Evolutionary conservation across 2,113 vertebrate genomes (phyloP).

Genomic region (Sturnira hondurensis): DNA sequence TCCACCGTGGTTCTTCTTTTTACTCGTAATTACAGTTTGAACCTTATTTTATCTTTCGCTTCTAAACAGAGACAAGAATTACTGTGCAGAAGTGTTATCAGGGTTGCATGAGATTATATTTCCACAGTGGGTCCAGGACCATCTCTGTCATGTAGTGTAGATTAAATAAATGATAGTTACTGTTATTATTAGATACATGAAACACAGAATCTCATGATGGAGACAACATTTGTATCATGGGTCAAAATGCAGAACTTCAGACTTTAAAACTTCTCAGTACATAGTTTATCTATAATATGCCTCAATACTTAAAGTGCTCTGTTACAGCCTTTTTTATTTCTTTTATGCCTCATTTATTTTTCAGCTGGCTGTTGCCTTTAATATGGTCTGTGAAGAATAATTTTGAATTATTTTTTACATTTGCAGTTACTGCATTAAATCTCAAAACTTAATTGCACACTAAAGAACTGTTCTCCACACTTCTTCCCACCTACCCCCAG

Average conservation of each 20-base stretch:
- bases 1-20: neutral
- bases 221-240: neutral
- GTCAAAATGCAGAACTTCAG: neutral
- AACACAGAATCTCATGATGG: neutral
- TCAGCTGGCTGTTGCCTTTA: neutral
- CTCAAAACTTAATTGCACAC: neutral
- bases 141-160: neutral
- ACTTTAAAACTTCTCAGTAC: neutral
- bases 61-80: neutral
- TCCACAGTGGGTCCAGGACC: neutral
- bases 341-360: slow-evolving; percentile 12
- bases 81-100: neutral
- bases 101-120: neutral
- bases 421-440: neutral
- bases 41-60: neutral
- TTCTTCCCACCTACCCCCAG: neutral
- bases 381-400: neutral
- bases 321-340: neutral
- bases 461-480: neutral
- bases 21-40: neutral
- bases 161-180: neutral
- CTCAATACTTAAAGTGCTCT: slow-evolving; percentile 24
- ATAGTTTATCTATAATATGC: neutral
- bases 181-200: neutral
- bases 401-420: slow-evolving; percentile 26